Percentiles rank a stretch among this genome's conserved stretches.
Evolutionary conservation across 1,140 invertebrate genomes (phyloP).

Genomic region (Caenorhabditis latens): DNA sequence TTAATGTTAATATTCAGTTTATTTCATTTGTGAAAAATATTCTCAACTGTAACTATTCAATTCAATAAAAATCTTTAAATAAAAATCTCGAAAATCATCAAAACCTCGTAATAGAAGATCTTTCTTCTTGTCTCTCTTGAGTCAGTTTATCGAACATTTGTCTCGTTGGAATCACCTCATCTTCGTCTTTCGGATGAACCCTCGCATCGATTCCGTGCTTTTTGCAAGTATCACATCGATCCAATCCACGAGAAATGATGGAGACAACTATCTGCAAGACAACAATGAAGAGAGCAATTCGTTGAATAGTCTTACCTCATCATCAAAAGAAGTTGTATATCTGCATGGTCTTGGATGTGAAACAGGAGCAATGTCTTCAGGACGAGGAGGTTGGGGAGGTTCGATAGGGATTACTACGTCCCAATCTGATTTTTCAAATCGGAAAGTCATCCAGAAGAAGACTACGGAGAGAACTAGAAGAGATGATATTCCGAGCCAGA

Average conservation of each 20-base stretch:
- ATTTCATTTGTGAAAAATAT: too few species aligned
- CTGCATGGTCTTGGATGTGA: conserved; percentile 23
- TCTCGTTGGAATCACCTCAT: background rate
- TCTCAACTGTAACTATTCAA: too few species aligned
- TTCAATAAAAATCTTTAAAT: too few species aligned
- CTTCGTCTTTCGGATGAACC: conserved; percentile 4
- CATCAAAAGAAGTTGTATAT: conserved; percentile 26
- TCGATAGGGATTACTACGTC: background rate
- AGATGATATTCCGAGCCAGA: background rate
- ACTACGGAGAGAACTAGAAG: conserved; percentile 17
- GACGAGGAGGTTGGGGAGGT: background rate
- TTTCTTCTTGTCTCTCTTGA: background rate
- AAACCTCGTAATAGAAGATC: conserved; percentile 3
- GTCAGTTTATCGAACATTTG: background rate
- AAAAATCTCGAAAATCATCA: background rate
- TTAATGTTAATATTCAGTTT: too few species aligned
- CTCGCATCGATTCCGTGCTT: conserved; percentile 24
- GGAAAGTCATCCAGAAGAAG: conserved; percentile 14
- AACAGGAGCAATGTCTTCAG: conserved; percentile 20
- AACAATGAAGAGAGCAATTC: background rate
- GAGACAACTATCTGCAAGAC: conserved; percentile 29
- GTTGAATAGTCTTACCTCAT: background rate
- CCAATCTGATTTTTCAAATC: conserved; percentile 29
- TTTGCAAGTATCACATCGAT: conserved; percentile 39
- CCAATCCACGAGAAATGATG: conserved; percentile 27